Evolutionary conservation across 2,888 invertebrate genomes (phyloP).

Genomic region (Ophioninae sp.): DNA sequence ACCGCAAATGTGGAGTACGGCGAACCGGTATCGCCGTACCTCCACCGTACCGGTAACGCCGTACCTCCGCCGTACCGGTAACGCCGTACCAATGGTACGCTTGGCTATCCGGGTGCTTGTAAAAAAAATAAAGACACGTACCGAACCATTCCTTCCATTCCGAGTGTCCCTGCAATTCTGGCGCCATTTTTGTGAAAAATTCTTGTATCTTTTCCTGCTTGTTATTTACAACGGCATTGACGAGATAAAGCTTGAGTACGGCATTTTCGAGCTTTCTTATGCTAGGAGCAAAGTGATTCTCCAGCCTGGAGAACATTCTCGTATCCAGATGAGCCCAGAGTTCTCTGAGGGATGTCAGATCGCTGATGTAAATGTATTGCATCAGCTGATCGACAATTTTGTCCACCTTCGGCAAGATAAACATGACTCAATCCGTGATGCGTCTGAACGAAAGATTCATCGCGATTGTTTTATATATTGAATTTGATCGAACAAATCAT

Average conservation of each 20-base stretch:
- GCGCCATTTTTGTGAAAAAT: constrained; percentile 93
- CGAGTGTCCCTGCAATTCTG: constrained; percentile 92
- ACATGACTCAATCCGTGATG: not conserved
- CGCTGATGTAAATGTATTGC: constrained; percentile 88
- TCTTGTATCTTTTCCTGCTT: constrained; percentile 93
- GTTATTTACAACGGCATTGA: constrained; percentile 91
- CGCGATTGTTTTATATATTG: not conserved
- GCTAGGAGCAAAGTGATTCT: constrained; percentile 91
- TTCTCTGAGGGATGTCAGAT: constrained; percentile 90
- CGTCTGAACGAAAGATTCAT: not conserved
- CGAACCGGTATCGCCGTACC: no score
- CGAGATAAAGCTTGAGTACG: constrained; percentile 93
- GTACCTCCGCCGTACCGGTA: no score
- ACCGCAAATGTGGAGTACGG: no score
- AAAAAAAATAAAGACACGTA: constrained; percentile 83
- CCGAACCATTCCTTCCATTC: constrained; percentile 99
- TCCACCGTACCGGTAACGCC: no score
- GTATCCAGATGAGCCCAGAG: constrained; percentile 95
- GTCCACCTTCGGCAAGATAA: constrained; percentile 83
- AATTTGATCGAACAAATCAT: not conserved
- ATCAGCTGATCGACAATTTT: constrained; percentile 93
- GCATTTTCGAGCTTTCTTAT: constrained; percentile 92
- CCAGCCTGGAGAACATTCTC: constrained; percentile 93
- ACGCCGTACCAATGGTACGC: no score
- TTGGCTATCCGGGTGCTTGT: no score